Evolutionary conservation across 1,140 invertebrate genomes (phyloP).

Genomic region (Leptinotarsa defecta): DNA sequence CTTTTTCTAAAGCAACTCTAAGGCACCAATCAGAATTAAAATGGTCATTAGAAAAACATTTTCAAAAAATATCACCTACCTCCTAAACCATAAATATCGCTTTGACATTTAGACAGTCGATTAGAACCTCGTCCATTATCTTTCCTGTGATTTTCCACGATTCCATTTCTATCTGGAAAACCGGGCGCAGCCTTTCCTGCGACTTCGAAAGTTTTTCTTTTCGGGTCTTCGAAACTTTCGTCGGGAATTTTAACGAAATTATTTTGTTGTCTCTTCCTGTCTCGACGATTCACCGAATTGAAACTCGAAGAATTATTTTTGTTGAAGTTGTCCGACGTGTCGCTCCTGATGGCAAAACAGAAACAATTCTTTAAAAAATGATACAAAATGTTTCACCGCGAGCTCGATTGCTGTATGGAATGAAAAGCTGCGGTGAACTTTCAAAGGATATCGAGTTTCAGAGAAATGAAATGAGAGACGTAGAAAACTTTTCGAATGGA

Average conservation of each 20-base stretch:
- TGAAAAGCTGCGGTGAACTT: no score
- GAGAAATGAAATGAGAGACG: no score
- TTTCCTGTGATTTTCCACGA: neutral
- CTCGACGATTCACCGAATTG: constrained; percentile 18
- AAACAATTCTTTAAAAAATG: neutral
- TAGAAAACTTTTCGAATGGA: no score
- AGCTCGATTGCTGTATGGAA: no score
- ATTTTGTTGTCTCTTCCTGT: constrained; percentile 13
- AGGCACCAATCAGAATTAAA: neutral
- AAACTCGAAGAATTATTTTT: constrained; percentile 18
- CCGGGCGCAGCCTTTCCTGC: neutral
- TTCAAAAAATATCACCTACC: neutral
- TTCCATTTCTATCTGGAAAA: neutral
- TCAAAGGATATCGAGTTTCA: no score
- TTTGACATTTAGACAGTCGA: neutral
- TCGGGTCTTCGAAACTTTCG: neutral
- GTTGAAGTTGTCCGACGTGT: constrained; percentile 16
- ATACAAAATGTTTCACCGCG: no score
- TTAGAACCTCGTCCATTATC: neutral
- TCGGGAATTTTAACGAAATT: constrained; percentile 1
- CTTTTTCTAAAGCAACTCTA: no score
- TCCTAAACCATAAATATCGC: neutral
- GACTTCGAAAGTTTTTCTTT: neutral
- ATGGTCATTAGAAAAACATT: neutral
- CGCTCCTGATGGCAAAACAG: constrained; percentile 10